phyloP scores from a whole-genome alignment of 2,113 vertebrate genomes.

The Herpailurus yagouaroundi region DNA sequence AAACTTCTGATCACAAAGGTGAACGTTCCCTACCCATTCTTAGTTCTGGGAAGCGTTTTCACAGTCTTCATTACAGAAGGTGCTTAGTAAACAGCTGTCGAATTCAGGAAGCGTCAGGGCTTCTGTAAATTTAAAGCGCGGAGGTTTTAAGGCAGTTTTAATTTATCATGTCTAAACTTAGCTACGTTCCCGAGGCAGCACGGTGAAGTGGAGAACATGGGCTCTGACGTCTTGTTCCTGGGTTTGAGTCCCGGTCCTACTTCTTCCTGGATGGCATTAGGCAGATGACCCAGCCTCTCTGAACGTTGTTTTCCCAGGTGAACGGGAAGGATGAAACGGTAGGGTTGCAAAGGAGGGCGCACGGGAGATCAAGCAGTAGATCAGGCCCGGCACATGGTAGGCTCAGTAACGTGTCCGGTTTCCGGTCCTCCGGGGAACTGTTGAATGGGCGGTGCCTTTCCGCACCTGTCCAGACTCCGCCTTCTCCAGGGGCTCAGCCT shows the following conservation, averaged over 20 bases:
- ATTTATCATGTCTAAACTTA: not conserved
- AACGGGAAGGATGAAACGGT: accelerated
- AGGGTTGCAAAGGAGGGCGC: not conserved
- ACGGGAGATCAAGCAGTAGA: not conserved
- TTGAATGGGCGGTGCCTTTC: accelerated
- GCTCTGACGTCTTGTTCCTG: not conserved
- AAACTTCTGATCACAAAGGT: constrained; percentile 94
- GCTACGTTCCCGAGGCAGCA: not conserved
- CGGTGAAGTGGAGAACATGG: not conserved
- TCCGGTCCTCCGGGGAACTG: accelerated
- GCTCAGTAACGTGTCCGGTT: accelerated
- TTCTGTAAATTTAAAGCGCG: not conserved
- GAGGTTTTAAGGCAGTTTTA: not conserved
- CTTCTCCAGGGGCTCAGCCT: not conserved
- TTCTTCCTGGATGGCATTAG: not conserved
- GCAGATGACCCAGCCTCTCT: not conserved
- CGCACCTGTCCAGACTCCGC: not conserved
- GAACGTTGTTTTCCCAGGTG: not conserved
- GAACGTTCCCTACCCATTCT: constrained; percentile 28
- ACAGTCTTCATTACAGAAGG: not conserved
- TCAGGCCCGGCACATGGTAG: accelerated
- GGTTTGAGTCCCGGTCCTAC: not conserved
- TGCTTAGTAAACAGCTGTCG: not conserved
- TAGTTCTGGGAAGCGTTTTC: accelerated
- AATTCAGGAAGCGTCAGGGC: not conserved